Conservation (phyloP, 35 echinoderm and acorn worm genomes). For the Apostichopus japonicus region DNA sequence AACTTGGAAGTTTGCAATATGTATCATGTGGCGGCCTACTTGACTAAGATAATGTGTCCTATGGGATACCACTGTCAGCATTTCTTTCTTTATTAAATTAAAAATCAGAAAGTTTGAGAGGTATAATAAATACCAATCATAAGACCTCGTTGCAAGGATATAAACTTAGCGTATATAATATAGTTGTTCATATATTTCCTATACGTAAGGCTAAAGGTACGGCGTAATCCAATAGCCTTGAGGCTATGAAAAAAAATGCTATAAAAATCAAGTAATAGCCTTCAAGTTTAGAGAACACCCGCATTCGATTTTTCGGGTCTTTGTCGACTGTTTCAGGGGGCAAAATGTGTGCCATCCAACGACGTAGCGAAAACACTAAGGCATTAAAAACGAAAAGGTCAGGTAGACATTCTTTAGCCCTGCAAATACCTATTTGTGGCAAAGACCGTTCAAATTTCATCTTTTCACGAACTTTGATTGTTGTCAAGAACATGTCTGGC, state of each 20-base stretch:
- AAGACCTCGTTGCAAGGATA: constrained; percentile 13
- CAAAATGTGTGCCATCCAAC: constrained; percentile 44
- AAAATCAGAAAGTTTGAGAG: neutral
- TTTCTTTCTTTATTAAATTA: neutral
- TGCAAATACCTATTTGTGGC: neutral
- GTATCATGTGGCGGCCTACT: too few relatives aligned
- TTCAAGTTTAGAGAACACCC: constrained; percentile 37
- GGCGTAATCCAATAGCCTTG: constrained; percentile 44
- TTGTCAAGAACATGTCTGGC: constrained; percentile 26
- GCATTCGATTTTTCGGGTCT: neutral
- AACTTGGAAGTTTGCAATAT: too few relatives aligned
- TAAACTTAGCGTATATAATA: neutral
- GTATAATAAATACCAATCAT: neutral
- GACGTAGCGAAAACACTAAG: constrained; percentile 38
- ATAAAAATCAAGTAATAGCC: constrained; percentile 26
- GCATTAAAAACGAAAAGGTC: constrained; percentile 15
- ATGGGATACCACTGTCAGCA: neutral
- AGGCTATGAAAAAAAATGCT: constrained; percentile 3
- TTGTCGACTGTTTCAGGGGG: neutral
- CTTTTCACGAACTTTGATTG: constrained; percentile 13
- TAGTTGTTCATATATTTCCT: too few relatives aligned
- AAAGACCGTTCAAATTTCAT: constrained; percentile 7
- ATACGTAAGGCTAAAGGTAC: neutral
- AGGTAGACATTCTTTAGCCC: neutral
- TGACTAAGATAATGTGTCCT: constrained; percentile 1